A percentile compares a stretch with the other conserved stretches of the same genome.
Evolutionary conservation across 2,113 vertebrate genomes (phyloP).

Genomic region (Bettongia penicillata): DNA sequence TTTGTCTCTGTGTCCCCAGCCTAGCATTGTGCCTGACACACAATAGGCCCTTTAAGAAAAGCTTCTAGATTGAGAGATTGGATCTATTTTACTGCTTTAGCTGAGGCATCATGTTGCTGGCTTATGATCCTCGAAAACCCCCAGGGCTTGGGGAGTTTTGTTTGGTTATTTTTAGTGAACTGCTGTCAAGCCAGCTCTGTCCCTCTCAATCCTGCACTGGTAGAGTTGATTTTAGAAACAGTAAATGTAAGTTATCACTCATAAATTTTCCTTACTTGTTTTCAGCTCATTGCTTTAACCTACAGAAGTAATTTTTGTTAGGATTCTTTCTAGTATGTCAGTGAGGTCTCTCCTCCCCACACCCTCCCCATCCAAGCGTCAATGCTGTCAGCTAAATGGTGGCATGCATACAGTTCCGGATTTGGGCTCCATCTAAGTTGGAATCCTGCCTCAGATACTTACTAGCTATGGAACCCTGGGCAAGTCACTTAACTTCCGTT

Average conservation of each 20-base stretch:
- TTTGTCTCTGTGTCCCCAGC: neutral
- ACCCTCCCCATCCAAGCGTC: neutral
- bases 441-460: neutral
- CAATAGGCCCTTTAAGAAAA: neutral
- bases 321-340: slow-evolving; percentile 7
- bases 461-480: neutral
- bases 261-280: neutral
- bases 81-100: neutral
- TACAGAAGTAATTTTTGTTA: neutral
- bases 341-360: neutral
- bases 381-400: neutral
- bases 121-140: neutral
- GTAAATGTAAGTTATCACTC: neutral
- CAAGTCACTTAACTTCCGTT: neutral
- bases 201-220: neutral
- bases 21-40: neutral
- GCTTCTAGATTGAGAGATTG: neutral
- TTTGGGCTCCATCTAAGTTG: neutral
- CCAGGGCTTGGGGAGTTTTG: neutral
- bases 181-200: neutral
- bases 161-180: neutral
- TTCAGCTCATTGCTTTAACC: slow-evolving; percentile 21
- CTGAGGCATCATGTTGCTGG: neutral
- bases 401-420: neutral
- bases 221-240: slow-evolving; percentile 7